Evolutionary conservation across 92 coral and sea anemone genomes (phyloP).

Genomic region (Zoanthus gigantus): DNA sequence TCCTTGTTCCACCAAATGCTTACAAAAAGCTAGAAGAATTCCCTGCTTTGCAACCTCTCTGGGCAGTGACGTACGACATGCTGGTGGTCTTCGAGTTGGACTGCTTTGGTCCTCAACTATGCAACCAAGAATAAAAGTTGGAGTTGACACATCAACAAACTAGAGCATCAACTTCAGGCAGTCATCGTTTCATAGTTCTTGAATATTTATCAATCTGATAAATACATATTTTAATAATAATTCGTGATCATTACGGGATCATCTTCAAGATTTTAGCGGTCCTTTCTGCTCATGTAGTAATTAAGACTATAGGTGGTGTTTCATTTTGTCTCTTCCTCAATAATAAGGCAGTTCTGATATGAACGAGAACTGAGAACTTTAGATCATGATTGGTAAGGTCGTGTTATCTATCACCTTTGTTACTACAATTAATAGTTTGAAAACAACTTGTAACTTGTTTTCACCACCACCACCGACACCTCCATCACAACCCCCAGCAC

Average conservation of each 20-base stretch:
- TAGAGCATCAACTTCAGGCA: background rate
- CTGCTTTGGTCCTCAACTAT: background rate
- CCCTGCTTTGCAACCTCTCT: constrained; percentile 70
- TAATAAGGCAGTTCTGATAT: too few relatives aligned
- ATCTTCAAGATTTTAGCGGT: background rate
- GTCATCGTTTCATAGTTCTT: background rate
- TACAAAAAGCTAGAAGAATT: constrained; percentile 75
- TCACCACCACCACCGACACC: too few relatives aligned
- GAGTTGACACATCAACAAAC: background rate
- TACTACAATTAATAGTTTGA: too few relatives aligned
- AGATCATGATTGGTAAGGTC: too few relatives aligned
- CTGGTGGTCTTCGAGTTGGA: background rate
- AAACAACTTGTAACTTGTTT: too few relatives aligned
- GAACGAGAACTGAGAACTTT: too few relatives aligned
- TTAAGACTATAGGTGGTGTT: too few relatives aligned
- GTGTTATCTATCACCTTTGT: too few relatives aligned
- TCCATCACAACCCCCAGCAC: too few relatives aligned
- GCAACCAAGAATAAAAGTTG: background rate
- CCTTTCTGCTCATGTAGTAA: too few relatives aligned
- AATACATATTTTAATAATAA: background rate
- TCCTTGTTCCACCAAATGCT: constrained; percentile 68
- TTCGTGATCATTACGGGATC: background rate
- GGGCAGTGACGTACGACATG: constrained; percentile 50
- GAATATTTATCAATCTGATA: background rate
- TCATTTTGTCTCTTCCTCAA: too few relatives aligned